Percentiles rank a stretch among this genome's conserved stretches.
Conservation (phyloP, 2,797 vertebrate species). For the Poeciliopsis paucimaculata region DNA sequence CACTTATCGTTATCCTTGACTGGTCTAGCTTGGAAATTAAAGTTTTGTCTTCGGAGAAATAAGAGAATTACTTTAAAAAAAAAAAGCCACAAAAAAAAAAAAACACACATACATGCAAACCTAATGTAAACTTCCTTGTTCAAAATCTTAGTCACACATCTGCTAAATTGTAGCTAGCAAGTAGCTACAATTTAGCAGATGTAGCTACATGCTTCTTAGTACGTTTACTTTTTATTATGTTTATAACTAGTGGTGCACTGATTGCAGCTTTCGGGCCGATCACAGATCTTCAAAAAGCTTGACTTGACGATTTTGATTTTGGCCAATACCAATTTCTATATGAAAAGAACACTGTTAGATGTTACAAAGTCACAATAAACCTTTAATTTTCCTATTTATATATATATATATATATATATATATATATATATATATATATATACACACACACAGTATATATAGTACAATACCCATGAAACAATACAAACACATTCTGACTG, state of each 20-base stretch:
- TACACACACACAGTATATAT: too few relatives aligned
- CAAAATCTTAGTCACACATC: background rate
- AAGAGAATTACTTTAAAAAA: background rate
- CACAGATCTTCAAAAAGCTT: background rate
- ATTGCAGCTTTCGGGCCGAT: background rate
- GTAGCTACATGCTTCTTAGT: too few relatives aligned
- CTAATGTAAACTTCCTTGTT: background rate
- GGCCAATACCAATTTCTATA: too few relatives aligned
- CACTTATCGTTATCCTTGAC: background rate
- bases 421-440: too few relatives aligned
- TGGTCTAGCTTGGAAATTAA: background rate
- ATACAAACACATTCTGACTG: too few relatives aligned
- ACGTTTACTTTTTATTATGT: background rate
- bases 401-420: too few relatives aligned
- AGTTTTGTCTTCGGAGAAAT: background rate
- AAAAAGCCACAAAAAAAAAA: background rate
- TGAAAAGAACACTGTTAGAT: too few relatives aligned
- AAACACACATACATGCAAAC: background rate
- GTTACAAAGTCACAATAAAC: too few relatives aligned
- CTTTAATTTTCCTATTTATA: background rate
- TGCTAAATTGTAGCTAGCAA: background rate
- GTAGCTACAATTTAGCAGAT: background rate
- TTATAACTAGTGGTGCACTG: background rate
- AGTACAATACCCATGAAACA: too few relatives aligned
- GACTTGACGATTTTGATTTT: too few relatives aligned